These are phyloP conservation scores for Progne subis DNA, from an alignment of 2,113 vertebrate genomes.

Conservation along the genomic window DNA sequence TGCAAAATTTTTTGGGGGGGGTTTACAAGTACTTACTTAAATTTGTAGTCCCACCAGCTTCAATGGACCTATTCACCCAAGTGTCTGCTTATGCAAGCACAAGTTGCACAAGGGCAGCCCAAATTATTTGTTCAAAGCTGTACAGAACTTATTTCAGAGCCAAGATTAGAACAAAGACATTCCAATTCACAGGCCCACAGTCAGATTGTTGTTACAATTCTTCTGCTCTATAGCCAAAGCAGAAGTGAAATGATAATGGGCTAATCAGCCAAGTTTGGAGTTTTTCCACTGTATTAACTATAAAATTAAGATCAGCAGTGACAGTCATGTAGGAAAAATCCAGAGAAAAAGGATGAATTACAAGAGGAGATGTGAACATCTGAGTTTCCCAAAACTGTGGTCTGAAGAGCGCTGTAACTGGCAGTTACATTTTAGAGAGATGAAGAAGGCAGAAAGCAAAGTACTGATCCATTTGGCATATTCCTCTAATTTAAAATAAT, in stretches of 20 bases:
- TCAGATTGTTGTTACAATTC: conserved; percentile 31
- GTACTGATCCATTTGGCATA: not conserved
- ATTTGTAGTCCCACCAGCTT: conserved; percentile 39
- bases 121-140: conserved; percentile 60
- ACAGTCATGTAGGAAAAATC: conserved; percentile 1
- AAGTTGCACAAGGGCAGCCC: conserved; percentile 51
- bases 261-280: not conserved
- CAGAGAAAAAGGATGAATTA: not conserved
- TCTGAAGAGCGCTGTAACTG: not conserved
- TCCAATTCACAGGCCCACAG: conserved; percentile 19
- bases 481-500: not conserved
- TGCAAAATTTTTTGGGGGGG: conserved; percentile 21
- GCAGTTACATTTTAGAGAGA: not conserved
- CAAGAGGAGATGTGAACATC: not conserved
- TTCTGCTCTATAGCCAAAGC: conserved; percentile 25
- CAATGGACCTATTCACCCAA: conserved; percentile 56
- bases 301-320: conserved; percentile 15
- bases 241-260: conserved; percentile 21
- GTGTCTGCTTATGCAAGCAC: conserved; percentile 57
- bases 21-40: conserved; percentile 50
- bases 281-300: not conserved
- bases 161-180: conserved; percentile 62
- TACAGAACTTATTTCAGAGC: conserved; percentile 52
- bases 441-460: not conserved
- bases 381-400: not conserved